Base-by-base conservation (phyloP, 1,140 invertebrate species). In the Dryas iulia region DNA sequence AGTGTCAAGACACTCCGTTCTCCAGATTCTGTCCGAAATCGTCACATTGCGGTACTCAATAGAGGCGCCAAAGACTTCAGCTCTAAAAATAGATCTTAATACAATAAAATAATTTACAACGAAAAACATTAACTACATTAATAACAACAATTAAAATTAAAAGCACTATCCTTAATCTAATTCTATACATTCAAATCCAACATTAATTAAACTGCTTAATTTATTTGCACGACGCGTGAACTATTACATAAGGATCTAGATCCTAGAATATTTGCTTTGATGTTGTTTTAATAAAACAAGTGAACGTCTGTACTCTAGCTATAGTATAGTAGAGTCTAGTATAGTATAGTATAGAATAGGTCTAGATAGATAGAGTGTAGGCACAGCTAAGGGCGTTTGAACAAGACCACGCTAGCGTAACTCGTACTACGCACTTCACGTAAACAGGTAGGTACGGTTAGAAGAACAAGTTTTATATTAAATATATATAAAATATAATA, bases 231-330 rank as follows among this genome's bases (percentile, higher is more conserved):
- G 14, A n/a, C 14, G 39, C 39, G 39, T 47, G 39, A 47, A 47
- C 39, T 47, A 47, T 47, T 47, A 47, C 39, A 47, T 47, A 14
- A 47, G 14, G 14, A 47, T 47, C 14, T 47, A 6, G 39, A 14
- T 18, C 18, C 14, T 47, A 6, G 39, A 14, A 47, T 52, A 12
- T 61, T 61, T 61, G 30, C 59, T 61, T 61, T 61, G 59, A 61
- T 61, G 59, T 61, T 47, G 59, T 39, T 61, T 61, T 61, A 61
- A 52, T 61, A 61, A 61, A 61, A 61, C 59, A 39, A 47, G 59
- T 52, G 47, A 47, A 61, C 25, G 39, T 47, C 1, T 18, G 2
- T 18, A 47, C n/a, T 35, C n/a, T 47, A 47, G 39, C 7, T 21
- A 2, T 47, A 47, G 14, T 18, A 47, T 7, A 47, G 7, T n/a